Percentiles rank a stretch among this genome's conserved stretches.
These are phyloP conservation scores for Psilanteris sp. DNA, from an alignment of 1,140 invertebrate genomes.

Conservation along the genomic window DNA sequence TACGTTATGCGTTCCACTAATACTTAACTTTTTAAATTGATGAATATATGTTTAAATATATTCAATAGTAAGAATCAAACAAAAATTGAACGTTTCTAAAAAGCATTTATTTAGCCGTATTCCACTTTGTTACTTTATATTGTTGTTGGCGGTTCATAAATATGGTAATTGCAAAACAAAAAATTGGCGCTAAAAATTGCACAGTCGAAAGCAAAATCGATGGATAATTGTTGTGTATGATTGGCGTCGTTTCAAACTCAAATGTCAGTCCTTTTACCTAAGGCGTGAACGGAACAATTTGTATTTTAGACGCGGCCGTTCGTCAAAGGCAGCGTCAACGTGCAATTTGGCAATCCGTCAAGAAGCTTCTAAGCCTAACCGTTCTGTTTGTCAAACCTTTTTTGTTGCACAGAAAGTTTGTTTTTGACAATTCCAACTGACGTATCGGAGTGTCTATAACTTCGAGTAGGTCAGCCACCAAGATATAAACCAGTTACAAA, in stretches of 20 bases:
- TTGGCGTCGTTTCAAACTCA: constrained; percentile 78
- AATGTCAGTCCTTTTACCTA: constrained; percentile 63
- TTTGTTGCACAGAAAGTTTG: too few relatives aligned
- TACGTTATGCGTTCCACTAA: too few relatives aligned
- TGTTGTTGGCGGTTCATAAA: too few relatives aligned
- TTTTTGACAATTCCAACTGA: too few relatives aligned
- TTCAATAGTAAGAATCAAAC: too few relatives aligned
- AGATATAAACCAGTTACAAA: constrained; percentile 53
- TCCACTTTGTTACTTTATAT: too few relatives aligned
- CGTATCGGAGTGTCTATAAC: constrained; percentile 3
- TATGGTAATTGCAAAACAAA: too few relatives aligned
- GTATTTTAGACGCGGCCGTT: constrained; percentile 45
- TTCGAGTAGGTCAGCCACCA: constrained; percentile 30
- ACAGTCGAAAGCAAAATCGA: constrained; percentile 28
- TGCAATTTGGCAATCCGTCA: constrained; percentile 77
- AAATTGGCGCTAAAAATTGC: constrained; percentile 27
- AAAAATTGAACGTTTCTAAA: too few relatives aligned
- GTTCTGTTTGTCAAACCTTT: constrained; percentile 71
- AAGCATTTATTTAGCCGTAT: too few relatives aligned
- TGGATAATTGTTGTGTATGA: constrained; percentile 67
- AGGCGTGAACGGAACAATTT: constrained; percentile 58
- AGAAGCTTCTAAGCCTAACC: constrained; percentile 77
- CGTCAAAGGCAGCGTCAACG: constrained; percentile 69
- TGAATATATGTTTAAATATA: too few relatives aligned
- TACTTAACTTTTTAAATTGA: too few relatives aligned